These are phyloP conservation scores for Lasioglossum vierecki DNA, from an alignment of 2,888 invertebrate species.

Conservation along the genomic window DNA sequence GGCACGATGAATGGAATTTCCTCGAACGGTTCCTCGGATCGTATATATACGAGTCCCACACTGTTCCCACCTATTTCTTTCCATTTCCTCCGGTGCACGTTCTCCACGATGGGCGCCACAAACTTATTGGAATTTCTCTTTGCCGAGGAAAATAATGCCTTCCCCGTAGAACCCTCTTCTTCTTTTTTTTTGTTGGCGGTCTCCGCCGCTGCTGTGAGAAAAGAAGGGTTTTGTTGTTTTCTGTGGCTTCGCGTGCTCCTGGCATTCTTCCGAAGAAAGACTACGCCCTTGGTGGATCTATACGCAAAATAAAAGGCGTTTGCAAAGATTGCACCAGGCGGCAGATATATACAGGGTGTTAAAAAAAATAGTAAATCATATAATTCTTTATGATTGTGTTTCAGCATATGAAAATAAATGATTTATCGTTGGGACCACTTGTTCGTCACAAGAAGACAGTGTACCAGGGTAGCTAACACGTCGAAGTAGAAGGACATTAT, in stretches of 20 bases:
- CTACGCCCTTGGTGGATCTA: background rate
- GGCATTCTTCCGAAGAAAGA: background rate
- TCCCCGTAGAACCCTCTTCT: background rate
- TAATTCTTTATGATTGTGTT: background rate
- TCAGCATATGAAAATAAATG: background rate
- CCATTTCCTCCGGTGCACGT: background rate
- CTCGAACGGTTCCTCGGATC: background rate
- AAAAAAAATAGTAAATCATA: background rate
- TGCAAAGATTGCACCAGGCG: background rate
- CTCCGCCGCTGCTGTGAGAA: background rate
- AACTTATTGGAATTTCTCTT: background rate
- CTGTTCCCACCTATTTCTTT: slow-evolving; percentile 10
- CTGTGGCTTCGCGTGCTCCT: background rate
- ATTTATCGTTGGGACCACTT: background rate
- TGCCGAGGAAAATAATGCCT: background rate
- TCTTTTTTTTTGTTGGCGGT: background rate
- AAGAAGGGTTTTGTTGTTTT: background rate
- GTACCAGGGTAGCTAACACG: no score
- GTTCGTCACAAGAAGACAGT: no score
- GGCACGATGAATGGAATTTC: slow-evolving; percentile 52
- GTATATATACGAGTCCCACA: background rate
- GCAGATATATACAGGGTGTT: background rate
- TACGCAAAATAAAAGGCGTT: background rate
- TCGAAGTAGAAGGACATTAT: background rate
- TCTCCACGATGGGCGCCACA: background rate